Evolutionary conservation across 2,797 vertebrate species (phyloP), one percentile per base, ranked within the genome.

Genomic region (Phoxinus dragarum): DNA sequence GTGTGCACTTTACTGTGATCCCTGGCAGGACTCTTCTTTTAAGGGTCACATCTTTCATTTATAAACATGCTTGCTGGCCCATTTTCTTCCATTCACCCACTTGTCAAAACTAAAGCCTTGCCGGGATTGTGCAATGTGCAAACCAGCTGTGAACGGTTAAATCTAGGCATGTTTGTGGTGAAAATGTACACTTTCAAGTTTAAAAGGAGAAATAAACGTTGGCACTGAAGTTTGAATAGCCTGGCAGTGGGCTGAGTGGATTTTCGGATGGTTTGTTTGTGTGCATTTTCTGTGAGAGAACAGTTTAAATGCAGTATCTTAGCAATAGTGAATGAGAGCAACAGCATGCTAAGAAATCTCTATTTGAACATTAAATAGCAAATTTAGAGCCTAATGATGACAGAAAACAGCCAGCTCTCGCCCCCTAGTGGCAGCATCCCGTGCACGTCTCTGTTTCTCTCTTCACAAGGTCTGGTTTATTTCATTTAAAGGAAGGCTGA

Each of bases 181-280:
- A 84, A 89, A 90, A 91, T 90, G 27, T 88, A 89, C 71, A 90
- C 90, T 91, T 91, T 91, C 84, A 84, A 89, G 89, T 91, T 92
- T 91, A 86, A 82, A 76, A 34, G 31, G 59, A 80, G 86, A 88
- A 84, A 86, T 36, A 82, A 80, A 81, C 7, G 67, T 85, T 77
- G 82, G 72, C 61, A n/a, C 73, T 38, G 67, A 72, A 27, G 72
- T 56, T 66, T 87, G 81, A 84, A 74, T 68, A 36, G 72, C 49
- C 72, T 84, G 31, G 81, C 72, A 27, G 8, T 36, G 49, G 21
- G 27, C 38, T 59, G 72, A 19, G 16, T 68, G 73, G 44, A 74
- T 34, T 81, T 73, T 47, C 68, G 14, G 36, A 81, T 10, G 59
- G n/a, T 36, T 72, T 59, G 54, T 74, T 42, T 49, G 47, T 75